A percentile compares a stretch with the other conserved stretches of the same genome.
Conservation (phyloP, 2,113 vertebrate species). For the Forbesichthys agassizii region DNA sequence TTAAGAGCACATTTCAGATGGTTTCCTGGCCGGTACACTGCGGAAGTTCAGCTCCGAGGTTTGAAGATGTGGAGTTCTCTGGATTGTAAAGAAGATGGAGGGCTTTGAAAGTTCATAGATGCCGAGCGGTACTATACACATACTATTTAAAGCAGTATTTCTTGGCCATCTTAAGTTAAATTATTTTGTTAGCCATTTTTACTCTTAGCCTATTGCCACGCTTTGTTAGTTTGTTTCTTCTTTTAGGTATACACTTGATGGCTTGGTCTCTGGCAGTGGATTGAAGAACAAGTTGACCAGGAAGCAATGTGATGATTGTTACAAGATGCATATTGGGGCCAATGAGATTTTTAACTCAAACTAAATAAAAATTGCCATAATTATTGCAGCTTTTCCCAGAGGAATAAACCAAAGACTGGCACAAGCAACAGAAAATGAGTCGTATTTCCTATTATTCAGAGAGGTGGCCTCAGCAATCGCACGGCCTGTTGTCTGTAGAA, state of each 20-base stretch:
- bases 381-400: background rate
- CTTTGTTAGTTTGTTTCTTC: background rate
- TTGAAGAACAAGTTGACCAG: background rate
- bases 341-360: background rate
- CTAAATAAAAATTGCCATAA: no score
- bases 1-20: constrained; percentile 72
- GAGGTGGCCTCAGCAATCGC: constrained; percentile 38
- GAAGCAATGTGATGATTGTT: background rate
- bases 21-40: constrained; percentile 68
- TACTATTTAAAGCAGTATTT: background rate
- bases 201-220: background rate
- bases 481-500: constrained; percentile 70
- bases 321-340: background rate
- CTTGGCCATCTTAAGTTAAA: background rate
- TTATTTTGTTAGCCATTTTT: background rate
- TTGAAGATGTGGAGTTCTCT: constrained; percentile 28
- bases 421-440: no score
- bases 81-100: constrained; percentile 24
- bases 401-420: no score
- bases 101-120: constrained; percentile 47
- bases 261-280: background rate
- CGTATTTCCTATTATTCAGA: constrained; percentile 22
- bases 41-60: constrained; percentile 68
- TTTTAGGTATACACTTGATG: background rate
- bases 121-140: constrained; percentile 30